A percentile compares a stretch with the other conserved stretches of the same genome.
phyloP scores from a whole-genome alignment of 2,888 invertebrate species.

The Heterodera filipjevi region DNA sequence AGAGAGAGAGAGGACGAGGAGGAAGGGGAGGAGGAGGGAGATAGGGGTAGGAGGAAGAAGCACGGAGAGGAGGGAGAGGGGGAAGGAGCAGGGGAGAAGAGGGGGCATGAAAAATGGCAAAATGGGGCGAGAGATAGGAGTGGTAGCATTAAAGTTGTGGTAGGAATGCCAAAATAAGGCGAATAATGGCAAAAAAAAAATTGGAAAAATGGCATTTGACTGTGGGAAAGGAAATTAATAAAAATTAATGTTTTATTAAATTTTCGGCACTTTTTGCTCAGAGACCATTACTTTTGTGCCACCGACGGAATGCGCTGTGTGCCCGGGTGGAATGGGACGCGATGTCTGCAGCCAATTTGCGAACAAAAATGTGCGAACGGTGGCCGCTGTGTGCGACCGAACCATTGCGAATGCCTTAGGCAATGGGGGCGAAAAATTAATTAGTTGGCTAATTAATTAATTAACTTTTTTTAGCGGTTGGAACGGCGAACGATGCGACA shows the following conservation, averaged over 20 bases:
- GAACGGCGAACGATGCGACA: conserved; percentile 28
- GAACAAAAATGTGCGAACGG: conserved; percentile 39
- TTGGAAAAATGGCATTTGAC: too few relatives aligned
- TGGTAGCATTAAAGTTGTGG: too few relatives aligned
- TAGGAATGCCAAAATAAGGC: too few relatives aligned
- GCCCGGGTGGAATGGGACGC: conserved; percentile 45
- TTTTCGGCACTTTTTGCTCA: conserved; percentile 29
- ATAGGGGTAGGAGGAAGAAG: too few relatives aligned
- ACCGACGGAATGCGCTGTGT: conserved; percentile 30
- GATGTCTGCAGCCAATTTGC: conserved; percentile 49
- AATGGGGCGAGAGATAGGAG: neutral
- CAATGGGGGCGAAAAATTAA: neutral
- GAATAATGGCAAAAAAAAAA: too few relatives aligned
- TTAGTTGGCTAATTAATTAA: neutral
- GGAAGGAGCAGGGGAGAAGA: neutral
- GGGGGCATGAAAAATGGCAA: too few relatives aligned
- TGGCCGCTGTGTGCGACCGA: conserved; percentile 47
- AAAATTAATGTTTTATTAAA: too few relatives aligned
- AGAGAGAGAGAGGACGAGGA: neutral
- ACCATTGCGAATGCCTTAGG: conserved; percentile 38
- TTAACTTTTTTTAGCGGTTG: conserved; percentile 20
- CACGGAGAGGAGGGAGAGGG: neutral
- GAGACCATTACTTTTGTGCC: conserved; percentile 36
- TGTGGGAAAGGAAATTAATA: neutral
- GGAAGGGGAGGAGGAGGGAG: neutral